Evolutionary conservation across 2,888 invertebrate species (phyloP), one percentile per base, ranked within the genome.

Genomic region (Ditylenchus weischeri): DNA sequence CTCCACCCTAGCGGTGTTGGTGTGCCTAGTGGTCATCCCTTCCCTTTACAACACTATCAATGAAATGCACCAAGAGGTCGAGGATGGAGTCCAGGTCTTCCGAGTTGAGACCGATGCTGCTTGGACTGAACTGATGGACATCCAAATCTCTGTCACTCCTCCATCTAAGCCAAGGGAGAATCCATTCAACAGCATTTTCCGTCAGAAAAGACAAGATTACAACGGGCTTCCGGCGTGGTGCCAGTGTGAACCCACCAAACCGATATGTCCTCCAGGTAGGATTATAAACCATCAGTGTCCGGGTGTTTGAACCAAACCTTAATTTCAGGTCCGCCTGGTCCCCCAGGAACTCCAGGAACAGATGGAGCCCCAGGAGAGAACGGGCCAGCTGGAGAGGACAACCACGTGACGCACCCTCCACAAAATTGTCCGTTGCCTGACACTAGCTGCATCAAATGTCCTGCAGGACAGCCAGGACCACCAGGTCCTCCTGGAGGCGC

Each of bases 51-150:
- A 61, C 35, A 74, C 72, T 51, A 78, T 79, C 71, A 76, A 76
- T 68, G 72, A 73, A 66, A 66, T 78, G 66, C 62, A 66, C 54
- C 57, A 66, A 21, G 60, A 69, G 49, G 71, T 71, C 36, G 36
- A 60, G 21, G 71, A 71, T 57, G 74, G 75, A 63, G 78, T 78
- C 65, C 69, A 67, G 59, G 74, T 76, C 18, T 80, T 80, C 74
- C 79, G 79, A 64, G 79, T 77, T 48, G 80, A 80, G 69, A 80
- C 80, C 38, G 79, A 80, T 68, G 72, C 77, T 38, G 80, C 78
- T 54, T 80, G 80, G 80, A 75, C 74, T 63, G 75, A 79, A 67
- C 76, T 80, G 74, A 80, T 80, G 79, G 78, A 79, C 64, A 72
- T 80, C 64, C 80, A 66, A 29, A 23, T 62, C 69, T 61, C 68